Conservation (phyloP, 53 echinoderm and acorn worm genomes). For the Astropecten irregularis region DNA sequence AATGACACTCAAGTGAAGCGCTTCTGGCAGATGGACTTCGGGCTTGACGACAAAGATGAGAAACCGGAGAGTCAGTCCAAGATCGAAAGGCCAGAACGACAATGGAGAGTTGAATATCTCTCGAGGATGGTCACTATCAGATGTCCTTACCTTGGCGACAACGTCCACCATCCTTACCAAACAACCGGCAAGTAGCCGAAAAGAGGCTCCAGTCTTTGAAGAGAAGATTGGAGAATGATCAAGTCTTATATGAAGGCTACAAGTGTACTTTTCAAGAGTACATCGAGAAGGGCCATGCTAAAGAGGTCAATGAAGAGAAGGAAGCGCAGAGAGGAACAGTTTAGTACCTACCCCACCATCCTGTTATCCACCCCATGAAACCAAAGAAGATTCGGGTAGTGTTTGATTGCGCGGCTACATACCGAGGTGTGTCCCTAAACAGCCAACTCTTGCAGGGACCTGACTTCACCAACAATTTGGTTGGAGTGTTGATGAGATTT, state of each 20-base stretch:
- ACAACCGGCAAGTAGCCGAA: constrained; percentile 59
- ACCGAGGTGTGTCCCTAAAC: constrained; percentile 46
- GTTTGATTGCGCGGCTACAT: constrained; percentile 47
- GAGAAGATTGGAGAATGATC: constrained; percentile 46
- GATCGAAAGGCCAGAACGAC: constrained; percentile 57
- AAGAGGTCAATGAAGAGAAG: constrained; percentile 37
- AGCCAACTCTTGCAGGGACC: constrained; percentile 63
- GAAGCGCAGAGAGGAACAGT: background rate
- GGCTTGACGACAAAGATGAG: constrained; percentile 7
- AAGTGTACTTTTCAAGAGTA: constrained; percentile 22
- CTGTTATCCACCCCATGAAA: constrained; percentile 60
- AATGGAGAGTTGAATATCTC: constrained; percentile 52
- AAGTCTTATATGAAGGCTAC: constrained; percentile 38
- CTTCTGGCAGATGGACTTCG: constrained; percentile 66
- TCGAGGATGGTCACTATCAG: constrained; percentile 68
- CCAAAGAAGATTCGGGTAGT: constrained; percentile 46
- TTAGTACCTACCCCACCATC: constrained; percentile 76
- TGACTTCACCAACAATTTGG: constrained; percentile 65
- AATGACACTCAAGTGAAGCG: constrained; percentile 55
- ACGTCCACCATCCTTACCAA: constrained; percentile 52
- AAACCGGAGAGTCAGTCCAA: constrained; percentile 58
- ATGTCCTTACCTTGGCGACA: constrained; percentile 68
- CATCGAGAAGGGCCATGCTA: constrained; percentile 41
- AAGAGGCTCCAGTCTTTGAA: constrained; percentile 53
- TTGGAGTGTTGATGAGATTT: constrained; percentile 62